A percentile compares a stretch with the other conserved stretches of the same genome.
Evolutionary conservation across 1,140 invertebrate species (phyloP).

Genomic region (Daktulosphaira vitifoliae): DNA sequence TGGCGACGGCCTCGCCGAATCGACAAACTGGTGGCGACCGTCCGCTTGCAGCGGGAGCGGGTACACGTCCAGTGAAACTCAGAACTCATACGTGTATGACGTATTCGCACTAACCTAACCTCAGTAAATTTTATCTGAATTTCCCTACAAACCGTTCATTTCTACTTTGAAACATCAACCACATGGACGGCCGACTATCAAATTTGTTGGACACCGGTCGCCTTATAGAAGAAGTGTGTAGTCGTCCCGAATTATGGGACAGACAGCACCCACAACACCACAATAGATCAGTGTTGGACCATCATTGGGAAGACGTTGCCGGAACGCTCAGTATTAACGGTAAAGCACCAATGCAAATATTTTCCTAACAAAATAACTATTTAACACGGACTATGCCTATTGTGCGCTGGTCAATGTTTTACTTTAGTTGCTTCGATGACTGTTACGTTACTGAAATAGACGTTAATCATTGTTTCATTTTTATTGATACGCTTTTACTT

Average conservation of each 20-base stretch:
- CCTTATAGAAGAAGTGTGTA: neutral
- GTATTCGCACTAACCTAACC: neutral
- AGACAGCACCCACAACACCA: slow-evolving; percentile 16
- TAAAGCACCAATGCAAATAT: neutral
- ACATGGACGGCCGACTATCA: neutral
- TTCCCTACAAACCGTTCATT: no score
- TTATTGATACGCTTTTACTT: no score
- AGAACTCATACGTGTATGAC: neutral
- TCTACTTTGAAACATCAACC: no score
- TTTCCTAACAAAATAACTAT: no score
- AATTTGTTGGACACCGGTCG: neutral
- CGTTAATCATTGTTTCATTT: no score
- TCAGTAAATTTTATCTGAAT: no score
- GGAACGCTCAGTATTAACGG: neutral
- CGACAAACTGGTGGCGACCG: neutral
- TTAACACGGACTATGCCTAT: no score
- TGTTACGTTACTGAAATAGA: no score
- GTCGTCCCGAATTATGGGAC: slow-evolving; percentile 4
- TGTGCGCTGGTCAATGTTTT: no score
- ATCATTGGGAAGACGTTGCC: slow-evolving; percentile 13
- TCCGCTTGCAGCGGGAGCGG: slow-evolving; percentile 21
- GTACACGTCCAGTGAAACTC: slow-evolving; percentile 15
- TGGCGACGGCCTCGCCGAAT: slow-evolving; percentile 3
- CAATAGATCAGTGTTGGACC: slow-evolving; percentile 10
- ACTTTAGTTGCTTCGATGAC: no score